Conservation (phyloP, 2,113 vertebrate genomes). For the Clarias batrachus region DNA sequence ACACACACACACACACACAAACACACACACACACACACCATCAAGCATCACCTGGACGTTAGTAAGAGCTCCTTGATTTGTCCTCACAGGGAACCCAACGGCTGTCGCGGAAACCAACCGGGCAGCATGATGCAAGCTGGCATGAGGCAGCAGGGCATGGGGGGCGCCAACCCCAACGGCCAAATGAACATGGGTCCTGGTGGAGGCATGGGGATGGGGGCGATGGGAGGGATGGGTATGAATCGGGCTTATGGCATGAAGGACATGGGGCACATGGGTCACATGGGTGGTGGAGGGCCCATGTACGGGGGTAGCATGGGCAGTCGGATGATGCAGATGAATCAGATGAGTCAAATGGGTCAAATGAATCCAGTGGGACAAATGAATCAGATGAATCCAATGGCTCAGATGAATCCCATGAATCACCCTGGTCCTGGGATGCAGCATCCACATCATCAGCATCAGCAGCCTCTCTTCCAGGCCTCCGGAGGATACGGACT, state of each 20-base stretch:
- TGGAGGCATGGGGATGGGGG: conserved; percentile 68
- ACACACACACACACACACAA: neutral
- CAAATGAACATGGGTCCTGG: conserved; percentile 79
- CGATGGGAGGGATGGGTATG: conserved; percentile 65
- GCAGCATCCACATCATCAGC: conserved; percentile 70
- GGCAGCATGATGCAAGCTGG: conserved; percentile 57
- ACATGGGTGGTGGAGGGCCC: conserved; percentile 61
- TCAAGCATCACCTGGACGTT: neutral
- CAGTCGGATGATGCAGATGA: conserved; percentile 60
- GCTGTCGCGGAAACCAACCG: conserved; percentile 80
- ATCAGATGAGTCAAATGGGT: conserved; percentile 50
- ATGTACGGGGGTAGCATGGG: conserved; percentile 58
- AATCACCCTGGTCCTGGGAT: conserved; percentile 58
- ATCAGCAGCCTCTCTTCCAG: conserved; percentile 80
- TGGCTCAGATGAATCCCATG: conserved; percentile 59
- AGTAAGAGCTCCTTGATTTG: neutral
- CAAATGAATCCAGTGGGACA: conserved; percentile 49
- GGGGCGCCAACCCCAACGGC: conserved; percentile 72
- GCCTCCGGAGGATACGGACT: conserved; percentile 78
- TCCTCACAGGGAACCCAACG: conserved; percentile 84
- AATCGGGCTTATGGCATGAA: conserved; percentile 69
- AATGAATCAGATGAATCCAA: conserved; percentile 44
- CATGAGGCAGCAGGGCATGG: conserved; percentile 76
- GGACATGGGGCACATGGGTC: conserved; percentile 70
- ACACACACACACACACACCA: too few relatives aligned